These are phyloP conservation scores for Sarcoramphus papa DNA, from an alignment of 2,797 vertebrate species.

Conservation along the genomic window DNA sequence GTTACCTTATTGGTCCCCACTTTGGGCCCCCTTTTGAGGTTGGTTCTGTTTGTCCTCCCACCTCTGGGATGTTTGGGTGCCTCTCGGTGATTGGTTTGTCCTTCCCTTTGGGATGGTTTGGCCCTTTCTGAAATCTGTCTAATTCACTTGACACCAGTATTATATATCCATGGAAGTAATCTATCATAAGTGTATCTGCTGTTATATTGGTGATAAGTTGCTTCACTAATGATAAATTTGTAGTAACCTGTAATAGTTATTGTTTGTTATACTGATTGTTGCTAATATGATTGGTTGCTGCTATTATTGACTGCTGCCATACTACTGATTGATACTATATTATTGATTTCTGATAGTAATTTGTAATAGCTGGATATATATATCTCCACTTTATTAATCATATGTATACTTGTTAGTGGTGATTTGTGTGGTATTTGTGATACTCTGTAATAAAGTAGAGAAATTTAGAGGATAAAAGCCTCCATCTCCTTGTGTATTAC, in stretches of 20 bases:
- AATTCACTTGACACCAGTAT: neutral
- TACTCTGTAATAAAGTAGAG: neutral
- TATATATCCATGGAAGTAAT: neutral
- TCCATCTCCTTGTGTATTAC: neutral
- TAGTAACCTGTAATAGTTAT: neutral
- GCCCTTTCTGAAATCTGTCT: neutral
- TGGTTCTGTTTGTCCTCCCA: neutral
- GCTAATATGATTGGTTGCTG: neutral
- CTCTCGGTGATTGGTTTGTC: neutral
- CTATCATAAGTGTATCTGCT: neutral
- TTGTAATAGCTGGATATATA: neutral
- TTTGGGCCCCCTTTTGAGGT: neutral
- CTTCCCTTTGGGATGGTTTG: neutral
- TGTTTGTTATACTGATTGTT: neutral
- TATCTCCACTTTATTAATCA: neutral
- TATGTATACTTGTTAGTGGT: neutral
- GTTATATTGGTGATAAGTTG: neutral
- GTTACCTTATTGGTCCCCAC: fast-evolving
- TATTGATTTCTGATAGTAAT: neutral
- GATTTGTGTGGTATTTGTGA: neutral
- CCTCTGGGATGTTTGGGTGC: neutral
- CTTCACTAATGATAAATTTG: neutral
- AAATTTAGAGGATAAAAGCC: neutral
- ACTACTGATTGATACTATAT: neutral
- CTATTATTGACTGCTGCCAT: neutral